Base-by-base conservation (phyloP, 1,140 invertebrate genomes). In the Rhagoletis pomonella region DNA sequence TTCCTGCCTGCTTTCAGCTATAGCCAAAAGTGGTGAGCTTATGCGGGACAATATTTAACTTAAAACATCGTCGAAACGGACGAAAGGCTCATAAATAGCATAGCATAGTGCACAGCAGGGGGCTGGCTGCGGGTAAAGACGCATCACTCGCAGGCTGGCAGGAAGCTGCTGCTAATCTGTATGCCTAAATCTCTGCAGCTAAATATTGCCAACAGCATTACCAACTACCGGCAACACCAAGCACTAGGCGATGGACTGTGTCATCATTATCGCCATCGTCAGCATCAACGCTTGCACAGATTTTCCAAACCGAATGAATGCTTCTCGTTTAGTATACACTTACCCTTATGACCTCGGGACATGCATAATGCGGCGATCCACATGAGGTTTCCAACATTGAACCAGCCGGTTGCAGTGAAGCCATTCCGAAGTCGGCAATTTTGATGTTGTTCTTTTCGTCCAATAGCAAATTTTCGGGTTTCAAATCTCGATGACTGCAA, bases 341-440 rank as follows among this genome's bases (percentile, higher is more conserved):
- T 95, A 99, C 99, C 95, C 99, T 94, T 91, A 99, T 99, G 81
- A 99, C 99, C 96, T 99, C 99, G 17, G 99, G 99, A 94, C 99
- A 99, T 59, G 99, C 99, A 94, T 99, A 99, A 94, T 99, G 99
- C 86, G 99, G 99, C 64, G 98, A 99, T 17, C 99, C 99, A 93
- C 99, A 99, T 90, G 98, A 99, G 3, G 99, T 99, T 94, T 99
- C 99, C 90, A 99, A 93, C 97, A 99, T 97, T 10, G 98, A 99
- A 1, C 99, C 99, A 89, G 99, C 98, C 14, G 99, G 98, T 94
- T 99, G 99, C 77, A 99, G 94, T 1, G 98, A 99, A 4, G 99
- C 99, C 99, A 99, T 99, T 62, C 99, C 99, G 94, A 99, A 99
- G 94, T 99, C 99, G 12, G 99, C 99, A 91, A 99, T 98, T 94